These are phyloP conservation scores for Horisme vitalbata DNA, from an alignment of 2,888 invertebrate species.

Conservation along the genomic window DNA sequence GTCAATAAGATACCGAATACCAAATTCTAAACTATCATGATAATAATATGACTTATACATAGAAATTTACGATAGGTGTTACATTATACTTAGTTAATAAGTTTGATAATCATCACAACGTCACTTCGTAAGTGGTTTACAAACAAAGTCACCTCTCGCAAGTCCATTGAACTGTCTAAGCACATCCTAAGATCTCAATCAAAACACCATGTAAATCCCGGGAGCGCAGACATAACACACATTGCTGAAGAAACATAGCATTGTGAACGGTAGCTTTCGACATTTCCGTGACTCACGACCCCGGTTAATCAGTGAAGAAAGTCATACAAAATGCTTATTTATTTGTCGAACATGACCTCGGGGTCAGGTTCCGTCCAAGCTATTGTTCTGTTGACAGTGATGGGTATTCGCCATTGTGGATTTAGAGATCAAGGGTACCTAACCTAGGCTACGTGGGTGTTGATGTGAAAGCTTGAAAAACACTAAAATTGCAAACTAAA, in stretches of 20 bases:
- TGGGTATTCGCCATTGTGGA: conserved; percentile 37
- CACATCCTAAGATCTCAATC: conserved; percentile 30
- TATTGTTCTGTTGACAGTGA: conserved; percentile 54
- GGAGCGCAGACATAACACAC: conserved; percentile 41
- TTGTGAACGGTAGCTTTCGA: conserved; percentile 66
- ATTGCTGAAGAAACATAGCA: conserved; percentile 45
- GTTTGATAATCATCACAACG: no score
- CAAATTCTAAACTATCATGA: no score
- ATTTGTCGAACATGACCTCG: conserved; percentile 65
- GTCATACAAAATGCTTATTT: conserved; percentile 74
- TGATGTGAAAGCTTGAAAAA: conserved; percentile 25
- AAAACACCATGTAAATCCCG: conserved; percentile 36
- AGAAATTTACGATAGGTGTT: no score
- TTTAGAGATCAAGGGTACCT: conserved; percentile 30
- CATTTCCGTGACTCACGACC: conserved; percentile 78
- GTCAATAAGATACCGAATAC: no score
- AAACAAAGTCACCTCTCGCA: background rate
- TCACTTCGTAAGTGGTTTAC: background rate
- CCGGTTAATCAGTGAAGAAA: conserved; percentile 69
- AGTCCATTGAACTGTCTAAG: conserved; percentile 15
- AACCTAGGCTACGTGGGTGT: conserved; percentile 18
- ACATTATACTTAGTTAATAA: no score
- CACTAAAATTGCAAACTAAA: no score
- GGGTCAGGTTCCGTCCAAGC: conserved; percentile 43
- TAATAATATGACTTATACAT: no score